Percentiles rank a stretch among this genome's conserved stretches.
Conservation (phyloP, 1,140 invertebrate species). For the Heliothis virescens region DNA sequence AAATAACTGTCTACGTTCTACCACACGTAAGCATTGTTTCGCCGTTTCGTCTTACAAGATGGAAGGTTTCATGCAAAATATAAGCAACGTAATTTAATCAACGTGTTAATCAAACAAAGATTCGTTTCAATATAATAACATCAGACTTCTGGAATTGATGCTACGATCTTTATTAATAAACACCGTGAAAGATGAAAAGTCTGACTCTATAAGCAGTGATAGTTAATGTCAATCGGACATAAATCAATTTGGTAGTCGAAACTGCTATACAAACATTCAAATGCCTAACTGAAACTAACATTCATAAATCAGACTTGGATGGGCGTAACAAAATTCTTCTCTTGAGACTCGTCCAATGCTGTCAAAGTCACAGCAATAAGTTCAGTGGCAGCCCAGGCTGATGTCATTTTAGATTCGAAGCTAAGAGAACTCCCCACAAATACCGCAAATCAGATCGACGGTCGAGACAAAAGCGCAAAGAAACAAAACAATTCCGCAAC, state of each 20-base stretch:
- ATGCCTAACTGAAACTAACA: background rate
- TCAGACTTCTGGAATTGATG: background rate
- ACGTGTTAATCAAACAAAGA: constrained; percentile 5
- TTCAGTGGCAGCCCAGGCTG: background rate
- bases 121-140: constrained; percentile 1
- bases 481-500: constrained; percentile 54
- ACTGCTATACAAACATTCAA: background rate
- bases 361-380: background rate
- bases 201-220: too few relatives aligned
- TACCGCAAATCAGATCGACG: constrained; percentile 27
- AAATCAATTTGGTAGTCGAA: too few relatives aligned
- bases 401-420: constrained; percentile 7
- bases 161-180: too few relatives aligned
- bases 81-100: constrained; percentile 10
- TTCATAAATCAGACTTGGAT: constrained; percentile 18
- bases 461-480: constrained; percentile 48
- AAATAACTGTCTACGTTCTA: constrained; percentile 32
- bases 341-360: background rate
- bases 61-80: constrained; percentile 34
- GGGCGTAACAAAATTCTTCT: constrained; percentile 5
- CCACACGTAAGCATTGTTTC: constrained; percentile 38
- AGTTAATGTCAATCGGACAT: too few relatives aligned
- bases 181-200: too few relatives aligned
- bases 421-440: constrained; percentile 4
- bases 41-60: constrained; percentile 36